phyloP scores from a whole-genome alignment of 2,797 vertebrate genomes.

The Leptodactylus fallax region DNA sequence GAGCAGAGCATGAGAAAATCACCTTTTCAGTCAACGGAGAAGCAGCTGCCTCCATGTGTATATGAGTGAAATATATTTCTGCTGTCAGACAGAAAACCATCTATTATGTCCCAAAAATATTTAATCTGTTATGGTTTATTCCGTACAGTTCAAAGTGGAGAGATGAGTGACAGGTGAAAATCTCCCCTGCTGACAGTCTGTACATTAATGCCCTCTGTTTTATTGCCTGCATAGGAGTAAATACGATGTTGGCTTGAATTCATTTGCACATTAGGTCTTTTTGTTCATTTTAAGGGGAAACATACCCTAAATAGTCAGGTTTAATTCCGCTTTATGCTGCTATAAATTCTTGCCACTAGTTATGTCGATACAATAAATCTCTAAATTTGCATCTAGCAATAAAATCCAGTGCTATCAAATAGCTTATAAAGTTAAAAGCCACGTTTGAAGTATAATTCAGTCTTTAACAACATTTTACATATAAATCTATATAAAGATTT shows the following conservation, averaged over 20 bases:
- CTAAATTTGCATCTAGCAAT: not conserved
- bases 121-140: slow-evolving; percentile 40
- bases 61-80: slow-evolving; percentile 45
- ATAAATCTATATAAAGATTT: not conserved
- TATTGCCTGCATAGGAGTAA: slow-evolving; percentile 23
- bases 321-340: slow-evolving; percentile 24
- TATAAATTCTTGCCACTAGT: slow-evolving; percentile 2
- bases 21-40: slow-evolving; percentile 40
- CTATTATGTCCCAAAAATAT: slow-evolving; percentile 45
- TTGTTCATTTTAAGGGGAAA: slow-evolving; percentile 7
- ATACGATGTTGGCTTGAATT: slow-evolving; percentile 39
- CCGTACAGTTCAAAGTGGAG: slow-evolving; percentile 30
- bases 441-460: not conserved
- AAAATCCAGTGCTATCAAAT: not conserved
- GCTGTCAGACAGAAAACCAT: slow-evolving; percentile 40
- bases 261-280: slow-evolving; percentile 33
- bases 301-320: not conserved
- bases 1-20: slow-evolving; percentile 57
- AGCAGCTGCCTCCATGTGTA: slow-evolving; percentile 49
- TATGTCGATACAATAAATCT: slow-evolving; percentile 9
- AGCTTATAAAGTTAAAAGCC: not conserved
- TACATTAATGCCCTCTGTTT: slow-evolving; percentile 28
- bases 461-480: not conserved
- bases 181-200: slow-evolving; percentile 14
- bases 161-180: slow-evolving; percentile 43